These are phyloP conservation scores for Teleopsis dalmanni DNA, from an alignment of 1,140 invertebrate genomes.

Conservation along the genomic window DNA sequence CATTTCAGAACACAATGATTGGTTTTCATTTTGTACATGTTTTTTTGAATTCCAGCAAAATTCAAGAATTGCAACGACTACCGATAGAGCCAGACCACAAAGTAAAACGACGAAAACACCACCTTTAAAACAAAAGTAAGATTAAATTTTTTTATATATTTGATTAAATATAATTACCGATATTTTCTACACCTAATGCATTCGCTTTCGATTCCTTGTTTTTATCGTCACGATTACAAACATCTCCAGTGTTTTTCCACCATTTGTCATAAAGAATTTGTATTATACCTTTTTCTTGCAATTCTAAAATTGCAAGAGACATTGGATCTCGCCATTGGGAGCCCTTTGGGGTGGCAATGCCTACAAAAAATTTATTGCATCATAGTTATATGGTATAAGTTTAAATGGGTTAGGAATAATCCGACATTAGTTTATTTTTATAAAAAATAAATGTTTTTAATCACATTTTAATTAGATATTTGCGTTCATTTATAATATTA, in stretches of 20 bases:
- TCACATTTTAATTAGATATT: too few species aligned
- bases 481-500: too few species aligned
- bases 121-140: conserved; percentile 49
- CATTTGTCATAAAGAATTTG: conserved; percentile 92
- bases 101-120: conserved; percentile 96
- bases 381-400: too few species aligned
- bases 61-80: conserved; percentile 86
- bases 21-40: conserved; percentile 77
- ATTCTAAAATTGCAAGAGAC: conserved; percentile 83
- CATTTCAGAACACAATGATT: conserved; percentile 93
- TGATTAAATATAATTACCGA: conserved; percentile 63
- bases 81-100: conserved; percentile 80
- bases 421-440: too few species aligned
- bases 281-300: conserved; percentile 89
- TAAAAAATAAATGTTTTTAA: too few species aligned
- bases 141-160: neutral
- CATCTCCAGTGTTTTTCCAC: conserved; percentile 94
- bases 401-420: too few species aligned
- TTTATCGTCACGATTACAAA: conserved; percentile 83
- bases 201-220: conserved; percentile 89
- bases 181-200: conserved; percentile 85
- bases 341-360: conserved; percentile 77
- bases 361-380: too few species aligned
- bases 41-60: conserved; percentile 95
- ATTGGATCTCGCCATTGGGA: conserved; percentile 90